Conservation (phyloP, 2,797 vertebrate species). For the Acrossocheilus wenchowensis region DNA sequence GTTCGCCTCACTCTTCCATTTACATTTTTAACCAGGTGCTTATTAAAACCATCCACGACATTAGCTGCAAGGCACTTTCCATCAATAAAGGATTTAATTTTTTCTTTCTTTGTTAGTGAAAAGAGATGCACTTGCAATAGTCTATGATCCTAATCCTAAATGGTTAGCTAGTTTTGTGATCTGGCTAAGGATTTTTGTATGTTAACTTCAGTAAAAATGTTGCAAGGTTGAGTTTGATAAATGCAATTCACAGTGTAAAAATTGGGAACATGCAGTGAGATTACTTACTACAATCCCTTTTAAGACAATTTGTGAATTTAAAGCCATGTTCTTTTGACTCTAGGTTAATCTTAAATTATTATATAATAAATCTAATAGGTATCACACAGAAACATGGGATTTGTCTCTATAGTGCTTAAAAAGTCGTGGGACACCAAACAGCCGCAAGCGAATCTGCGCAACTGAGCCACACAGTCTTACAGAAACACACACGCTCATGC, state of each 20-base stretch:
- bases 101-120: neutral
- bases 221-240: neutral
- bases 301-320: neutral
- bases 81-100: neutral
- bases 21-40: constrained; percentile 33
- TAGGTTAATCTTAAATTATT: neutral
- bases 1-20: neutral
- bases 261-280: neutral
- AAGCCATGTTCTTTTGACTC: neutral
- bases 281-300: neutral
- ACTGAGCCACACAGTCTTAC: constrained; percentile 3
- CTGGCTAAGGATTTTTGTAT: neutral
- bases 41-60: constrained; percentile 17
- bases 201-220: neutral
- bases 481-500: neutral
- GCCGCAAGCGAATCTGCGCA: neutral
- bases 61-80: constrained; percentile 6
- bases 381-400: neutral
- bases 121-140: neutral
- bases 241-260: neutral
- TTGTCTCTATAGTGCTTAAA: neutral
- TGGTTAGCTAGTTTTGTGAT: neutral
- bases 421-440: neutral
- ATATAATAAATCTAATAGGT: neutral
- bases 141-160: neutral